Conservation (phyloP, 2,888 invertebrate genomes). For the Cheilosia scutellata region DNA sequence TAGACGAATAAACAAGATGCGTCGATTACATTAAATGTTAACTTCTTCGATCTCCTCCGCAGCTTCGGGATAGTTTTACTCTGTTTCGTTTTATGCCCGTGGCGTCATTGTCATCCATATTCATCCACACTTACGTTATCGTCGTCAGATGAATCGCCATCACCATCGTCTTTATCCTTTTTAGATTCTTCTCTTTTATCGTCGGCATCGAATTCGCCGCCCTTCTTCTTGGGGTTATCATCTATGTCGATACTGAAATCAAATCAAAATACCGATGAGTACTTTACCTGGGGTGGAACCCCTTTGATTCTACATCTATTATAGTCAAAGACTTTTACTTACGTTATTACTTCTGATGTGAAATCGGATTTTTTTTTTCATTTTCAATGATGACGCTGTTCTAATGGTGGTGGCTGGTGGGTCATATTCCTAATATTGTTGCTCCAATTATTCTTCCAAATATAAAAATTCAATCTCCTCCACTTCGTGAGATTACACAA, state of each 20-base stretch:
- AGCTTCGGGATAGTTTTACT: conserved; percentile 88
- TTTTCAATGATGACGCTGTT: too few species aligned
- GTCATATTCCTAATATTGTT: too few species aligned
- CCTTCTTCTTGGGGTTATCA: conserved; percentile 80
- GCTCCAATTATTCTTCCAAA: too few species aligned
- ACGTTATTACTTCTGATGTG: too few species aligned
- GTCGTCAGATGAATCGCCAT: conserved; percentile 83
- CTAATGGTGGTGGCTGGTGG: too few species aligned
- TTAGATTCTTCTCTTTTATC: conserved; percentile 83
- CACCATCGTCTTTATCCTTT: conserved; percentile 84
- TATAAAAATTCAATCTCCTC: too few species aligned
- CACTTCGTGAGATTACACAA: too few species aligned
- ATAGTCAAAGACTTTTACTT: conserved; percentile 46
- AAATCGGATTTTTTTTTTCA: too few species aligned
- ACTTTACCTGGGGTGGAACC: too few species aligned
- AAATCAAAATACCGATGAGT: not conserved
- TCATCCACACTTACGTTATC: conserved; percentile 78
- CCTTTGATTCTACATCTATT: not conserved
- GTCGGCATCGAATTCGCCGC: conserved; percentile 79
- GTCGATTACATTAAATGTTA: conserved; percentile 88
- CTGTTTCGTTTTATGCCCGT: conserved; percentile 86
- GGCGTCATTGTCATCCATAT: conserved; percentile 82
- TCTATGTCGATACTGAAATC: conserved; percentile 84
- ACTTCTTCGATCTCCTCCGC: conserved; percentile 86
- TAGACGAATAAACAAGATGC: not conserved